phyloP scores from a whole-genome alignment of 2,888 invertebrate genomes.

The Furcula furcula region DNA sequence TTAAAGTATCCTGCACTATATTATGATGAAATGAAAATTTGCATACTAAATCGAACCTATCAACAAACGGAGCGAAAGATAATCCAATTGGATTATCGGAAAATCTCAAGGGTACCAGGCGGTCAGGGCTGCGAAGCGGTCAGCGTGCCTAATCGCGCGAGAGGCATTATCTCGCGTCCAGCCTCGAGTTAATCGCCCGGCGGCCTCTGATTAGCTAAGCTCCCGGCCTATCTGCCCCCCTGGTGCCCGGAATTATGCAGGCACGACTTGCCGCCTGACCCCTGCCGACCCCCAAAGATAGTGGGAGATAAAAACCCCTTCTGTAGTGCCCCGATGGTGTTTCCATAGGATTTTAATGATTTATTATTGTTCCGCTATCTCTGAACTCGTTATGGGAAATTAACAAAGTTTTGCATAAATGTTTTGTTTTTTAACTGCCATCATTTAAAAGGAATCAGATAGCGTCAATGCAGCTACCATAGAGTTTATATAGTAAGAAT shows the following conservation, averaged over 20 bases:
- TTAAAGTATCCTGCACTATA: too few species aligned
- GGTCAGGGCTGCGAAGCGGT: conserved; percentile 62
- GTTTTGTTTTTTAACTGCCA: not conserved
- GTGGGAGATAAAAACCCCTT: conserved; percentile 42
- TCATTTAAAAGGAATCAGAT: too few species aligned
- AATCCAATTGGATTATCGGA: conserved; percentile 46
- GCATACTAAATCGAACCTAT: conserved; percentile 31
- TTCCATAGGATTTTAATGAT: conserved; percentile 36
- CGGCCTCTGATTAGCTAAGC: conserved; percentile 76
- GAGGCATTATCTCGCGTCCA: conserved; percentile 72
- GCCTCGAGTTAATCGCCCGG: conserved; percentile 69
- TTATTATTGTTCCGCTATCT: conserved; percentile 36
- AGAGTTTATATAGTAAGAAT: too few species aligned
- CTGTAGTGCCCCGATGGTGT: conserved; percentile 30
- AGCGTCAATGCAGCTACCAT: too few species aligned
- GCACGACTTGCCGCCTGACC: conserved; percentile 58
- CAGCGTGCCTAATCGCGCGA: conserved; percentile 75
- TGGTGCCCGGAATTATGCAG: conserved; percentile 68
- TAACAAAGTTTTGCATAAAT: conserved; percentile 1
- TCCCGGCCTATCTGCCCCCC: conserved; percentile 62
- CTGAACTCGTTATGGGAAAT: conserved; percentile 5
- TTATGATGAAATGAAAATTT: conserved; percentile 24
- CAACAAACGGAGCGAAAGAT: conserved; percentile 44
- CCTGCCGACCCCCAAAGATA: conserved; percentile 35
- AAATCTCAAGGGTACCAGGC: conserved; percentile 59